phyloP scores from a whole-genome alignment of 2,797 vertebrate species.

The Philypnodon macrostomus region DNA sequence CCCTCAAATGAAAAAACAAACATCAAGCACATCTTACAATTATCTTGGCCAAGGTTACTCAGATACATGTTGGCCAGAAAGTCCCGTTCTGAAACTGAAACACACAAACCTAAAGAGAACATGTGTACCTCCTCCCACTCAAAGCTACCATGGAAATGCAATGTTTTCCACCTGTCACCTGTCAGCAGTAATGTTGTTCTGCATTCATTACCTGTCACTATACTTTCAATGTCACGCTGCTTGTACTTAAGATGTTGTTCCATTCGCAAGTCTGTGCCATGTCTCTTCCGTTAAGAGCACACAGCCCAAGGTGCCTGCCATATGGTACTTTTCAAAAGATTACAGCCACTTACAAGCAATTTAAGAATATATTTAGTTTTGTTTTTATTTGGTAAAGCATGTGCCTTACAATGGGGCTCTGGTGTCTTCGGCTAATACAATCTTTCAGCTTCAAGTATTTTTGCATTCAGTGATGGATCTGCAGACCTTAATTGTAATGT shows the following conservation, averaged over 20 bases:
- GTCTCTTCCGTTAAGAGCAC: conserved; percentile 35
- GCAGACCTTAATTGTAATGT: too few species aligned
- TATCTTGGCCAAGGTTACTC: too few species aligned
- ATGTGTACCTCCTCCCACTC: background rate
- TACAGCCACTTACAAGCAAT: conserved; percentile 31
- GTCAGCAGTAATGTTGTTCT: background rate
- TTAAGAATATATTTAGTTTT: conserved; percentile 24
- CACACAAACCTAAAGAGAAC: background rate
- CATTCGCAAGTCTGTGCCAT: conserved; percentile 27
- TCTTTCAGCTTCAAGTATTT: too few species aligned
- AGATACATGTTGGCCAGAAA: background rate
- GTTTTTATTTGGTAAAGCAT: too few species aligned
- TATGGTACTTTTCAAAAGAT: conserved; percentile 42
- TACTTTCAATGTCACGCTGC: conserved; percentile 22
- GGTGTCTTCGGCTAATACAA: too few species aligned
- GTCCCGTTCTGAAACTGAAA: too few species aligned
- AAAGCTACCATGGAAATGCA: background rate
- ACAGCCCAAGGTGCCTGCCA: conserved; percentile 35
- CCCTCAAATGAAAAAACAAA: too few species aligned
- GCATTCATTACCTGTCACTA: conserved; percentile 1
- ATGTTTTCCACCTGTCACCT: conserved; percentile 4
- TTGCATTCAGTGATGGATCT: too few species aligned
- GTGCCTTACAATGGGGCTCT: too few species aligned
- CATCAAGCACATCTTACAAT: too few species aligned
- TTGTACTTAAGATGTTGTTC: conserved; percentile 24